phyloP scores from a whole-genome alignment of 2,797 vertebrate species.

The Staurois parvus region DNA sequence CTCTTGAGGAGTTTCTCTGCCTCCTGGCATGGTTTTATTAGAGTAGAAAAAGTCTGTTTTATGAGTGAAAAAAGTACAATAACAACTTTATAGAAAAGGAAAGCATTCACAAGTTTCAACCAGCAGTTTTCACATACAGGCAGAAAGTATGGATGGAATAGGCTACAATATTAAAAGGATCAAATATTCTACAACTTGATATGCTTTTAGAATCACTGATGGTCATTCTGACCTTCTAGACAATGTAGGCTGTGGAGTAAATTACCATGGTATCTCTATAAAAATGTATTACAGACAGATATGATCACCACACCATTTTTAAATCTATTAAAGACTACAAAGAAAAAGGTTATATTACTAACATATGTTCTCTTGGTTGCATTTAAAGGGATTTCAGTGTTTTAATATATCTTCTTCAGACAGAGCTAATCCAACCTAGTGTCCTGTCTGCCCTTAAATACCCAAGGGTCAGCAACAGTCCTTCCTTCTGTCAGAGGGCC shows the following conservation, averaged over 20 bases:
- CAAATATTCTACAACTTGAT: neutral
- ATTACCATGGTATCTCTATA: neutral
- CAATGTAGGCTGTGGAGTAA: neutral
- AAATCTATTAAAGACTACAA: too few relatives aligned
- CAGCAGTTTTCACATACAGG: neutral
- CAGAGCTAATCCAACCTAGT: too few relatives aligned
- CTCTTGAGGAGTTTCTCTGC: slow-evolving; percentile 28
- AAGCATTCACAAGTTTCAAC: slow-evolving; percentile 21
- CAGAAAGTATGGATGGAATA: neutral
- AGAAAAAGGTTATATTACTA: too few relatives aligned
- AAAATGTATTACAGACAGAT: too few relatives aligned
- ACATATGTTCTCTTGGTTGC: too few relatives aligned
- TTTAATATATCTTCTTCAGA: too few relatives aligned
- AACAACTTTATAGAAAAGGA: slow-evolving; percentile 22
- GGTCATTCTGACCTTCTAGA: neutral
- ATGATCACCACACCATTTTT: too few relatives aligned
- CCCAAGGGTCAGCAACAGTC: too few relatives aligned
- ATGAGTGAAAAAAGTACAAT: slow-evolving; percentile 4
- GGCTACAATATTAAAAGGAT: neutral
- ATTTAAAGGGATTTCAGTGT: too few relatives aligned
- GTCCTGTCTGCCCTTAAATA: too few relatives aligned
- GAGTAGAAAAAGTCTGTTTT: slow-evolving; percentile 20
- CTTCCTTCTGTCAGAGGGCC: too few relatives aligned
- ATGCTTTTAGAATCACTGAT: neutral
- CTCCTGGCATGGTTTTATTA: slow-evolving; percentile 29